Conservation (phyloP, 1,140 invertebrate species). For the Zaprionus africanus region DNA sequence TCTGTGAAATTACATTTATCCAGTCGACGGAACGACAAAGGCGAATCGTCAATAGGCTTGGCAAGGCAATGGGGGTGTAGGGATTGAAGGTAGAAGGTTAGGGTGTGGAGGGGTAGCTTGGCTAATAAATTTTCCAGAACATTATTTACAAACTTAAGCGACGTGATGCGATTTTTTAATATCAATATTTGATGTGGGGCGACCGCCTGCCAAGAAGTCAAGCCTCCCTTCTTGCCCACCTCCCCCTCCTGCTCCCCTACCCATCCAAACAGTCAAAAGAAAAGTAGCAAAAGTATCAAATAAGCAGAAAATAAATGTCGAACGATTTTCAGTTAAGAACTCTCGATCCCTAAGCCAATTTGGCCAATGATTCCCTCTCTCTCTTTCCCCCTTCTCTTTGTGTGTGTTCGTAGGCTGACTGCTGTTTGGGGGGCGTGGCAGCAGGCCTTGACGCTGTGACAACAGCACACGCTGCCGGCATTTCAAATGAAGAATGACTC, state of each 20-base stretch:
- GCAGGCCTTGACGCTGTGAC: conserved; percentile 12
- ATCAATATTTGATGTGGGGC: conserved; percentile 69
- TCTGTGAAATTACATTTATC: conserved; percentile 73
- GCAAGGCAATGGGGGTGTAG: neutral
- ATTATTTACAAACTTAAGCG: conserved; percentile 77
- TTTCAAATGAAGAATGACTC: conserved; percentile 60
- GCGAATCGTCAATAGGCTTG: conserved; percentile 30
- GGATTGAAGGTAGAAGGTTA: neutral
- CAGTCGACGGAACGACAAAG: conserved; percentile 47
- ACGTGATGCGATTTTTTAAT: conserved; percentile 81
- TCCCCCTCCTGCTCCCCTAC: neutral
- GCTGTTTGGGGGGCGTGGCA: conserved; percentile 48
- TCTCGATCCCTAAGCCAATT: conserved; percentile 61
- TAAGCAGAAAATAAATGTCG: conserved; percentile 76
- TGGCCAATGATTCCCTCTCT: conserved; percentile 1
- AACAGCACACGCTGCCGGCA: conserved; percentile 44
- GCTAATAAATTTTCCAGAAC: conserved; percentile 79
- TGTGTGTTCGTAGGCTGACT: conserved; percentile 18
- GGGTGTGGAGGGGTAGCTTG: conserved; percentile 1
- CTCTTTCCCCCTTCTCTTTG: conserved; percentile 5
- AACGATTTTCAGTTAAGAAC: conserved; percentile 59
- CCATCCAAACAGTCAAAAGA: conserved; percentile 7
- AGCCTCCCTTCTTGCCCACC: neutral
- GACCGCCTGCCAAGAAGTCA: conserved; percentile 1
- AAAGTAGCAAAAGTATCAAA: conserved; percentile 58